Percentiles rank a stretch among this genome's conserved stretches.
phyloP scores from a whole-genome alignment of 2,113 vertebrate species.

The Rhynchomys soricoides region DNA sequence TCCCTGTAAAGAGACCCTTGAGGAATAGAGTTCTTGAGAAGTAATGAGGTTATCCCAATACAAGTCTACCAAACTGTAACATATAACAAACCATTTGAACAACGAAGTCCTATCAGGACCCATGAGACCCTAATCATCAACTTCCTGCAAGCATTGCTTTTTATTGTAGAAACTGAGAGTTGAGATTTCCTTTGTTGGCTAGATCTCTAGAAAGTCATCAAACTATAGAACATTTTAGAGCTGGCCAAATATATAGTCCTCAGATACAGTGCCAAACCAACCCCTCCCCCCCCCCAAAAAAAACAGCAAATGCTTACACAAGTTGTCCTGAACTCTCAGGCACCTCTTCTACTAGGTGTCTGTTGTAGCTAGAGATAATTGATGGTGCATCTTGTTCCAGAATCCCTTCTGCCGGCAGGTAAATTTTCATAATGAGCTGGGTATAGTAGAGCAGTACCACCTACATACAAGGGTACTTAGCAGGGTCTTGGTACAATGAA shows the following conservation, averaged over 20 bases:
- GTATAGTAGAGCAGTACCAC: not conserved
- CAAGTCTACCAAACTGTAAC: not conserved
- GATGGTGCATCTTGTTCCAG: not conserved
- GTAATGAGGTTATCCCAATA: not conserved
- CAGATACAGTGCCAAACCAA: not conserved
- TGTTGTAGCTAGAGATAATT: not conserved
- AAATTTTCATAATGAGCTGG: not conserved
- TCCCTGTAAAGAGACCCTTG: not conserved
- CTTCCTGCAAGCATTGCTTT: not conserved
- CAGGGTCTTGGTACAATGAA: not conserved
- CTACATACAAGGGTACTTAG: not conserved
- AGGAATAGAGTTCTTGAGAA: not conserved
- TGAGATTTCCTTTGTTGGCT: not conserved
- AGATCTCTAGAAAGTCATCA: not conserved
- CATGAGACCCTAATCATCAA: not conserved
- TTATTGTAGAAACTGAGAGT: not conserved
- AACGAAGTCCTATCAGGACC: not conserved
- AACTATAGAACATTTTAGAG: not conserved
- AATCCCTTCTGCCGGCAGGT: not conserved
- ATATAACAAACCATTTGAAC: not conserved
- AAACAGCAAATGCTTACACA: not conserved
- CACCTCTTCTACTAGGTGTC: not conserved
- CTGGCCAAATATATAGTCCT: not conserved
- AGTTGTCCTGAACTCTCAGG: not conserved
- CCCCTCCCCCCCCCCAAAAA: too few species aligned